phyloP scores from a whole-genome alignment of 2,888 invertebrate species.

The Meghimatium bilineatum region DNA sequence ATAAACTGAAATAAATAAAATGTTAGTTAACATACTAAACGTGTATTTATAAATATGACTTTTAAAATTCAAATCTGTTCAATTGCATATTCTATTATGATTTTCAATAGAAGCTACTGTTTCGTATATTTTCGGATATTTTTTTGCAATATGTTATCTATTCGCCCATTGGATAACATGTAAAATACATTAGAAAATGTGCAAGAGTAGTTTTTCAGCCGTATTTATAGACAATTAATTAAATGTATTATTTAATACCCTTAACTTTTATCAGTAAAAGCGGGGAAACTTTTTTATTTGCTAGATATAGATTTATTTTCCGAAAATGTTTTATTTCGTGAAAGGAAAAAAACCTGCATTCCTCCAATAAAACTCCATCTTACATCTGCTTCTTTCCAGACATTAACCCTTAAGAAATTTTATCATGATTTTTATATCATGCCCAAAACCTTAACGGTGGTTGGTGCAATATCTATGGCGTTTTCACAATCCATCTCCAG shows the following conservation, averaged over 20 bases:
- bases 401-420: conserved; percentile 22
- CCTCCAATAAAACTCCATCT: conserved; percentile 33
- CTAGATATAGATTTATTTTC: background rate
- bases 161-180: conserved; percentile 25
- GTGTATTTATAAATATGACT: background rate
- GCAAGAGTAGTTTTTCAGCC: background rate
- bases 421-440: too few species aligned
- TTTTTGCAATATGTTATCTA: conserved; percentile 20
- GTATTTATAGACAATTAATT: background rate
- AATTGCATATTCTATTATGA: background rate
- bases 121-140: conserved; percentile 35
- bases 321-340: conserved; percentile 18
- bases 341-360: conserved; percentile 44
- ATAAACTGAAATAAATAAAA: background rate
- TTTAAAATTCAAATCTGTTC: background rate
- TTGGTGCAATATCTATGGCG: too few species aligned
- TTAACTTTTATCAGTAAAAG: background rate
- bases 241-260: background rate
- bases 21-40: background rate
- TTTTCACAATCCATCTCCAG: too few species aligned
- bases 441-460: too few species aligned
- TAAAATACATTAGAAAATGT: conserved; percentile 39
- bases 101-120: background rate
- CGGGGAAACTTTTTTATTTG: background rate
- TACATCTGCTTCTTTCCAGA: background rate